phyloP scores from a whole-genome alignment of 1,140 invertebrate genomes.

The Luehdorfia chinensis region DNA sequence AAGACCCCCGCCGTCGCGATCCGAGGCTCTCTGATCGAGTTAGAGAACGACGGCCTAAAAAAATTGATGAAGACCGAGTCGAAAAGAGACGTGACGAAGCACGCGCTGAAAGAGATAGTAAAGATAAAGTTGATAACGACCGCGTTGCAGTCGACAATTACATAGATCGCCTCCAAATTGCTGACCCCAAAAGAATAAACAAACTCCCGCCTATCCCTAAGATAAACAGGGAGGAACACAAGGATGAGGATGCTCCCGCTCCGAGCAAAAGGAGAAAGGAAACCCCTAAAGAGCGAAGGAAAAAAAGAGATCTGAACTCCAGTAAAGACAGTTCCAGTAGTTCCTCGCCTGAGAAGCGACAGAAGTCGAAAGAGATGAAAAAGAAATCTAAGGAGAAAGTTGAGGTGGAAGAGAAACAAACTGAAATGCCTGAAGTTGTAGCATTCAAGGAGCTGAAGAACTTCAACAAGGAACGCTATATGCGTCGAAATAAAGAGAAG shows the following conservation, averaged over 20 bases:
- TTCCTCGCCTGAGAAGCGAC: conserved; percentile 45
- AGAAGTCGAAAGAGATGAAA: conserved; percentile 32
- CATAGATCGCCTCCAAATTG: conserved; percentile 37
- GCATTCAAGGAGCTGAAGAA: conserved; percentile 80
- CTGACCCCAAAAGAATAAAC: conserved; percentile 48
- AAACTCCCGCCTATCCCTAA: conserved; percentile 71
- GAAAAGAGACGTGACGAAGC: conserved; percentile 7
- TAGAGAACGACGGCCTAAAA: conserved; percentile 20
- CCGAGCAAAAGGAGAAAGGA: conserved; percentile 49
- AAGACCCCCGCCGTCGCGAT: conserved; percentile 31
- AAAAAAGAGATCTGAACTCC: conserved; percentile 30
- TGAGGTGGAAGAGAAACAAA: conserved; percentile 26
- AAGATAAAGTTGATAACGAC: conserved; percentile 11
- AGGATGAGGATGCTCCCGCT: conserved; percentile 28
- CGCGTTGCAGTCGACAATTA: conserved; percentile 29
- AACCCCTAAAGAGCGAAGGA: conserved; percentile 21
- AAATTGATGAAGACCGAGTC: conserved; percentile 1
- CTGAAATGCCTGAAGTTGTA: conserved; percentile 44
- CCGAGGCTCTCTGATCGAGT: conserved; percentile 26
- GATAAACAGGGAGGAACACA: conserved; percentile 36
- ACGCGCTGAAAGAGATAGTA: conserved; percentile 17
- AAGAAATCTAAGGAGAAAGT: conserved; percentile 27
- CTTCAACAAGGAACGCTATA: conserved; percentile 80
- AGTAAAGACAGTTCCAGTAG: conserved; percentile 25
- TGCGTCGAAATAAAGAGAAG: conserved; percentile 79